These are phyloP conservation scores for Amazona vittata DNA, from an alignment of 2,113 vertebrate genomes.

Conservation along the genomic window DNA sequence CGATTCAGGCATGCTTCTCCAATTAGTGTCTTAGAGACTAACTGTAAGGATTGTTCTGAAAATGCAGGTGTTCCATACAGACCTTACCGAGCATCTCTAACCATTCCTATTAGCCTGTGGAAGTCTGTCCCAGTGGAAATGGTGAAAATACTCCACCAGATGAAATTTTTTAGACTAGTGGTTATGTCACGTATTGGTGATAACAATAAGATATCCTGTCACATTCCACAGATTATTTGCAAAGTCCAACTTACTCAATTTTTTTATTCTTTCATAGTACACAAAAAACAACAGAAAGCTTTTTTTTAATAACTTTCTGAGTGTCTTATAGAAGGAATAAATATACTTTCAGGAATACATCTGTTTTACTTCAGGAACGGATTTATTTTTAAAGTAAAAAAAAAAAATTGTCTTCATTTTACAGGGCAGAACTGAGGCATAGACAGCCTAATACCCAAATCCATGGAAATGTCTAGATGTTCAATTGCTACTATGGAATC, in stretches of 20 bases:
- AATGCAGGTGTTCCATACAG: not conserved
- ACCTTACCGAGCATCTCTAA: not conserved
- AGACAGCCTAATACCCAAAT: not conserved
- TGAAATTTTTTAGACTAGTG: not conserved
- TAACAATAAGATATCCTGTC: not conserved
- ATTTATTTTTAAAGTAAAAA: not conserved
- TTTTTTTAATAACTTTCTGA: not conserved
- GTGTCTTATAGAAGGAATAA: not conserved
- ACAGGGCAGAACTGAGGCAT: not conserved
- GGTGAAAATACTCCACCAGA: not conserved
- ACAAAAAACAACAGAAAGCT: not conserved
- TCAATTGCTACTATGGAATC: accelerated
- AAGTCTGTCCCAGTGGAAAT: not conserved
- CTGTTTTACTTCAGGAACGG: not conserved
- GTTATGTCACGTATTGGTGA: not conserved
- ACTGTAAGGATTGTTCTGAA: not conserved
- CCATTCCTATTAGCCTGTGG: not conserved
- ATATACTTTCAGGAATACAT: not conserved
- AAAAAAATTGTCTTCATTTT: not conserved
- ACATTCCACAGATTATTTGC: not conserved
- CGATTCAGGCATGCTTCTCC: not conserved
- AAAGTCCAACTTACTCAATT: not conserved
- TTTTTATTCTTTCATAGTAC: not conserved
- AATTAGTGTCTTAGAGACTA: not conserved
- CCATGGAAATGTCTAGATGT: not conserved